Base-by-base conservation (phyloP, 2,113 vertebrate species). In the Hemiscyllium ocellatum region DNA sequence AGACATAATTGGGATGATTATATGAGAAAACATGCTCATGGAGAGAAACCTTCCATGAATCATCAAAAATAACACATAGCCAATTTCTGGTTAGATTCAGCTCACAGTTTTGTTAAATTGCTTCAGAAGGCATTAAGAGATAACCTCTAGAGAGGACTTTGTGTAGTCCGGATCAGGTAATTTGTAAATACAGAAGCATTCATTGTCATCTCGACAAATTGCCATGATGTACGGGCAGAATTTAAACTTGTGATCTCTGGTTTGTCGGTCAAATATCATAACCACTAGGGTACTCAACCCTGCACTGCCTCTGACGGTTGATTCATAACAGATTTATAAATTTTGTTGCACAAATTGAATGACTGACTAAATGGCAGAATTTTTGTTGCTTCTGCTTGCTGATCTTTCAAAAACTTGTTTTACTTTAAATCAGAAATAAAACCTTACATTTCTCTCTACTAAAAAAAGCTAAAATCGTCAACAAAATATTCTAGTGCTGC, bases 311-410 rank as follows among this genome's bases (percentile, higher is more conserved):
- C 91, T 94, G 65, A 47, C 37, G 47, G n/a, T 70, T 70, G 24
- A 94, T 94, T 94, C 24, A 68, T 50, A 94, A 68, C 20, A 94
- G 3, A 70, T 69, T 42, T 42, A 52, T 94, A 72, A 52, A 95
- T 52, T 95, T 95, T 47, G 69, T 72, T 95, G 47, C 47, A 95
- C 69, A 72, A 70, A 22, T 69, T 95, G 68, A 94, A 94, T 70
- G 68, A 50, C 42, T 69, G 65, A 52, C 26, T 33, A 95, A 95
- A 52, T 50, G 42, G 6, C 52, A 87, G 85, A 87, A 13, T 24
- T 95, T 72, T 72, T 33, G 26, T 52, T 72, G 66, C 7, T 70
- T 24, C 29, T 69, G 91, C 69, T 69, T 70, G 37, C 69, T 69
- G 65, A 94, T 66, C n/a, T 42, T 66, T 90, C 87, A 90, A 90